These are phyloP conservation scores for Rhinolophus ferrumequinum DNA, from an alignment of 2,113 vertebrate genomes.

Conservation along the genomic window DNA sequence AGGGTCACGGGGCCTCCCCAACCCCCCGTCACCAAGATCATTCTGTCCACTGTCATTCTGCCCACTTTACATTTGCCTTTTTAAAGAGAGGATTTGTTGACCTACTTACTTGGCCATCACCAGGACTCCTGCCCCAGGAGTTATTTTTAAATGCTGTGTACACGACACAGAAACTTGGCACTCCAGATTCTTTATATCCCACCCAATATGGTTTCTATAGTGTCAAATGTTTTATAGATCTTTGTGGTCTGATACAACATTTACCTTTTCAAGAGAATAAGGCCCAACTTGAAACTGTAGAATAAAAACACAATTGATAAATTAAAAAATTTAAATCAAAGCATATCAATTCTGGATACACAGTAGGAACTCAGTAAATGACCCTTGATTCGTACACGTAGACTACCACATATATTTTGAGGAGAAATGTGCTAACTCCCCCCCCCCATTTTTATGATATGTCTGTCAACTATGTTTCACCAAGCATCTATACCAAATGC, in stretches of 20 bases:
- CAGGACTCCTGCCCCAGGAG: background rate
- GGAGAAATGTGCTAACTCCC: background rate
- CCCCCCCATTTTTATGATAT: background rate
- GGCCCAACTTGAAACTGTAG: background rate
- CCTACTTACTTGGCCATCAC: background rate
- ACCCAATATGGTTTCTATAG: background rate
- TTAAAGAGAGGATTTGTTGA: background rate
- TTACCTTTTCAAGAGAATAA: background rate
- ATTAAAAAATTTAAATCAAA: conserved; percentile 13
- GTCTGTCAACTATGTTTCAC: background rate
- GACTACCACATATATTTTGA: background rate
- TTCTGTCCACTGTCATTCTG: background rate
- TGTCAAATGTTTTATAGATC: background rate
- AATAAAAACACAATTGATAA: background rate
- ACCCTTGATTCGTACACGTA: background rate
- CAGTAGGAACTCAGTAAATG: background rate
- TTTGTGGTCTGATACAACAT: background rate
- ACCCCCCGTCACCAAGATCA: background rate
- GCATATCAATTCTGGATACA: background rate
- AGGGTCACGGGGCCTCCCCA: background rate
- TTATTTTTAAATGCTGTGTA: conserved; percentile 54
- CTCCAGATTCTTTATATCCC: background rate
- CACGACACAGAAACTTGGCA: background rate
- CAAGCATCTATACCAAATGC: background rate
- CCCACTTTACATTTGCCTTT: background rate